Evolutionary conservation across 2,797 vertebrate genomes (phyloP), one percentile per base, ranked within the genome.

Genomic region (Brachyalestes nurse): DNA sequence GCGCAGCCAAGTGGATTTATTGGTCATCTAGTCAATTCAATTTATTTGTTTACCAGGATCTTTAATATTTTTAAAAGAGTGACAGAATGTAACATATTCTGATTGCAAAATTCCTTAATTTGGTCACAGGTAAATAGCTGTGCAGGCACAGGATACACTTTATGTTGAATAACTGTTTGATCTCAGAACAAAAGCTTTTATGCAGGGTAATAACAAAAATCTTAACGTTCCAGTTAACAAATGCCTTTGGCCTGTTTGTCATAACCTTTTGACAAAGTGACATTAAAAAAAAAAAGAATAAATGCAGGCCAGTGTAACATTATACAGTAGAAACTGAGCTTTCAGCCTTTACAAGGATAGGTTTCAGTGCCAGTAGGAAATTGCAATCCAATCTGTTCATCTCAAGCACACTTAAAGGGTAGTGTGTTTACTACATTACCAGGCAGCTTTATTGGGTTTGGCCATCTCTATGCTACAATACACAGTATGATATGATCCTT

Each of bases 311-410:
- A 60, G 12, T 62, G 60, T 40, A 19, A 65, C 17, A 12, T 61
- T 60, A 60, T 38, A 14, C 23, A 51, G 13, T 17, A 70, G 6
- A 67, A 55, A 45, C 10, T 53, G 8, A 76, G 47, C 42, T 65
- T n/a, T 21, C 34, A 73, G 34, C 55, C n/a, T 49, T 69, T 47
- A 55, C 12, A 61, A 34, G 23, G n/a, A 21, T 38, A 34, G 2
- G 10, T 75, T 61, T 38, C 16, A 40, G 13, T 64, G 51, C 16
- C 51, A 57, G 42, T 45, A 49, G 61, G 23, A 80, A 74, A 58
- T 55, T 74, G 19, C 12, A 61, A 75, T 69, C 62, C 47, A 75
- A 19, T 75, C 23, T 73, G 16, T 80, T 80, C 12, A 42, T 60
- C 72, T 58, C 61, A 47, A 16, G 19, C 6, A 23, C 58, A 47